A percentile compares a stretch with the other conserved stretches of the same genome.
Evolutionary conservation across 1,140 invertebrate species (phyloP).

Genomic region (Zaprionus inermis): DNA sequence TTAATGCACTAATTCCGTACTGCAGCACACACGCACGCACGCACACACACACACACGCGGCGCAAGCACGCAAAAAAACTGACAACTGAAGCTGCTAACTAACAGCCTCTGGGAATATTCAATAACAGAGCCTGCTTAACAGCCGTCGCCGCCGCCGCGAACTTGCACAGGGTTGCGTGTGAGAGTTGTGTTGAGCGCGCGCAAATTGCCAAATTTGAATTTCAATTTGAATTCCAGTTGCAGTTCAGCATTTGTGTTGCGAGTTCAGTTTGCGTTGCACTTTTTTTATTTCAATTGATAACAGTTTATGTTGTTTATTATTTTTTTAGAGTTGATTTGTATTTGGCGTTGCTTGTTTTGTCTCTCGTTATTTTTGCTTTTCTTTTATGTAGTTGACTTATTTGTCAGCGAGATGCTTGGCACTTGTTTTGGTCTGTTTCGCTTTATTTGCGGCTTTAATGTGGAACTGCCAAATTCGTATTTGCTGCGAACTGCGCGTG

Average conservation of each 20-base stretch:
- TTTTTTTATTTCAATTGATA: constrained; percentile 8
- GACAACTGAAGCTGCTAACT: constrained; percentile 64
- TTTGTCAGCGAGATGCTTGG: constrained; percentile 28
- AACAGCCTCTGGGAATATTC: constrained; percentile 36
- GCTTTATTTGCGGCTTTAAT: constrained; percentile 50
- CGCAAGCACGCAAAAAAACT: constrained; percentile 64
- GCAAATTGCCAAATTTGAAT: constrained; percentile 43
- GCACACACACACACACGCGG: constrained; percentile 48
- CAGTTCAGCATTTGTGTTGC: not conserved
- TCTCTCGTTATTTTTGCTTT: not conserved
- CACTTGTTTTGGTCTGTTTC: constrained; percentile 55
- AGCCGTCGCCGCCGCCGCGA: constrained; percentile 36
- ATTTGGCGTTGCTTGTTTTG: constrained; percentile 22
- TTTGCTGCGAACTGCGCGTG: constrained; percentile 38
- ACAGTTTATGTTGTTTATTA: constrained; percentile 28
- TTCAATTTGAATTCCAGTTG: constrained; percentile 11
- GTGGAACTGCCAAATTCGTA: constrained; percentile 49
- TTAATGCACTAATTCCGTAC: constrained; percentile 44
- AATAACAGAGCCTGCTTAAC: constrained; percentile 37
- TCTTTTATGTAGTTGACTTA: constrained; percentile 24
- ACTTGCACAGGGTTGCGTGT: constrained; percentile 50
- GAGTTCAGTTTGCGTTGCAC: constrained; percentile 19
- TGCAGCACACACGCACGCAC: constrained; percentile 39
- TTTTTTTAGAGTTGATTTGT: constrained; percentile 11
- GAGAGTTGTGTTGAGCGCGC: constrained; percentile 19